phyloP scores from a whole-genome alignment of 2,888 invertebrate species.

The Helleia helle region DNA sequence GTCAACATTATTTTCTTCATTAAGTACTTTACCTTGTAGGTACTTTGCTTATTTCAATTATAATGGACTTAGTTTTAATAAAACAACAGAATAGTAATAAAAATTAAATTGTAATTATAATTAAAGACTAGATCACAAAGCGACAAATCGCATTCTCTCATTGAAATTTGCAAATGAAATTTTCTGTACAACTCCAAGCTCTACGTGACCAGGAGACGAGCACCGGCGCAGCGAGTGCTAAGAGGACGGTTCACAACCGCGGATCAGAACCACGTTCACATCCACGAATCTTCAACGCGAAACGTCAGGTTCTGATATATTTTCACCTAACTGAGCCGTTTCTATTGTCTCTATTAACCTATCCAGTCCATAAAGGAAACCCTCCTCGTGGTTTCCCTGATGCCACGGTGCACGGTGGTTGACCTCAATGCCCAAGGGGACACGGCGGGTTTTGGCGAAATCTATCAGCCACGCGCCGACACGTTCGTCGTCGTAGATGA shows the following conservation, averaged over 20 bases:
- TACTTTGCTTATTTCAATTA: no score
- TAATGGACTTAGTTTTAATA: no score
- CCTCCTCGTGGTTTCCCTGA: constrained; percentile 98
- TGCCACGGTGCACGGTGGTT: constrained; percentile 89
- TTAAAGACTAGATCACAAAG: constrained; percentile 63
- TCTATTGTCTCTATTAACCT: constrained; percentile 84
- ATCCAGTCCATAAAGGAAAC: constrained; percentile 93
- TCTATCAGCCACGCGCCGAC: constrained; percentile 98
- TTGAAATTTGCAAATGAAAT: constrained; percentile 49
- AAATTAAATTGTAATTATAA: constrained; percentile 28
- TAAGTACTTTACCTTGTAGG: no score
- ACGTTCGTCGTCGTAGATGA: constrained; percentile 91
- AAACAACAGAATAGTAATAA: constrained; percentile 22
- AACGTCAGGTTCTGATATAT: constrained; percentile 52
- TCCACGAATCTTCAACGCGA: constrained; percentile 56
- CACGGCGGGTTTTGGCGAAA: constrained; percentile 91
- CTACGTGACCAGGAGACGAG: constrained; percentile 33
- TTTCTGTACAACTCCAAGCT: constrained; percentile 53
- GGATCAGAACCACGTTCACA: constrained; percentile 56
- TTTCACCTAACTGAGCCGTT: constrained; percentile 39
- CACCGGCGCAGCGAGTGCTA: constrained; percentile 34
- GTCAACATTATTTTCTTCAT: no score
- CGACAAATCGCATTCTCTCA: constrained; percentile 56
- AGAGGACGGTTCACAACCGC: constrained; percentile 44
- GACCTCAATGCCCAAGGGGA: constrained; percentile 80